Evolutionary conservation across 2,888 invertebrate species (phyloP).

Genomic region (Eristalis pertinax): DNA sequence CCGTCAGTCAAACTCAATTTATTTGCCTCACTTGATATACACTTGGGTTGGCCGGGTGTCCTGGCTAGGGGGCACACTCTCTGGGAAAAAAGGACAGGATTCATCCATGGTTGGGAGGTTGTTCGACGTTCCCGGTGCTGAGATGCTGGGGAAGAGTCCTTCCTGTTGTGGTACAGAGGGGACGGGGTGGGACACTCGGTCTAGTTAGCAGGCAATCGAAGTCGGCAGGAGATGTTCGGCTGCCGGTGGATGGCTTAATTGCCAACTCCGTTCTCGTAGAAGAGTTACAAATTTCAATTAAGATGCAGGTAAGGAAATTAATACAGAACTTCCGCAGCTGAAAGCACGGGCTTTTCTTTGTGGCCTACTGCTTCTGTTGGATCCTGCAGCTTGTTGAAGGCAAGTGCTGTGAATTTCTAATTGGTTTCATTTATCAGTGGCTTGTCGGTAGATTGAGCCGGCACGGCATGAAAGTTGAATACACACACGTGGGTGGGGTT

Average conservation of each 20-base stretch:
- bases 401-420: neutral
- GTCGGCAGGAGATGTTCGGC: neutral
- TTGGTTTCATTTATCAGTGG: neutral
- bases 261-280: neutral
- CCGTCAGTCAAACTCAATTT: conserved; percentile 70
- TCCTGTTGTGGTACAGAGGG: neutral
- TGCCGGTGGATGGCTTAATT: conserved; percentile 23
- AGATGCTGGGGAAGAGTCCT: neutral
- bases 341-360: neutral
- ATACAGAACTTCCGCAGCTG: neutral
- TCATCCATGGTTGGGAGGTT: conserved; percentile 12
- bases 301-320: conserved; percentile 10
- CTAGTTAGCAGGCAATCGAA: conserved; percentile 10
- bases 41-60: conserved; percentile 21
- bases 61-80: neutral
- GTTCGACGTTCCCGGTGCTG: neutral
- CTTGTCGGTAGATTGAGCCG: neutral
- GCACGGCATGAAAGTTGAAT: neutral
- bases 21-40: conserved; percentile 64
- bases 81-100: conserved; percentile 8
- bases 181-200: neutral
- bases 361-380: neutral
- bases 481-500: no score
- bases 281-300: conserved; percentile 38
- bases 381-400: neutral